Evolutionary conservation across 2,888 invertebrate genomes (phyloP).

Genomic region (Panzeria rudis): DNA sequence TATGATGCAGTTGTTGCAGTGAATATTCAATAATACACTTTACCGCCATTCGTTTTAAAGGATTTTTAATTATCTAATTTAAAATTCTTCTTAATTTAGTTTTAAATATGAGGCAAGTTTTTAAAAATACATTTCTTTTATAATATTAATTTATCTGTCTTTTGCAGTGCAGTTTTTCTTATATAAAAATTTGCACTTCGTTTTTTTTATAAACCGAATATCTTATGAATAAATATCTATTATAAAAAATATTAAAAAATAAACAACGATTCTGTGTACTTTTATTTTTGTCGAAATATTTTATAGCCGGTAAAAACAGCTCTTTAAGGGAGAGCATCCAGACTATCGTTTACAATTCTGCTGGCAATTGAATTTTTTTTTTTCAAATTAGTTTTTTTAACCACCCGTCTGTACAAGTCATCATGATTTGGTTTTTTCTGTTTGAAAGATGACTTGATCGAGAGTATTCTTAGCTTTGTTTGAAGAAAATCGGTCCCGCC

Average conservation of each 20-base stretch:
- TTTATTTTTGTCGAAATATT: neutral
- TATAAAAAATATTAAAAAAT: conserved; percentile 5
- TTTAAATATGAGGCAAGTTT: neutral
- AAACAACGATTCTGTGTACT: neutral
- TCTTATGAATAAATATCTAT: conserved; percentile 23
- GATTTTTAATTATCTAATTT: neutral
- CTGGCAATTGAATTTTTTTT: too few species aligned
- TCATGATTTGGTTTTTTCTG: too few species aligned
- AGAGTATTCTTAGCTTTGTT: too few species aligned
- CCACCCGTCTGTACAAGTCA: too few species aligned
- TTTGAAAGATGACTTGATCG: too few species aligned
- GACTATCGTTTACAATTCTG: too few species aligned
- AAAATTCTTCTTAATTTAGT: conserved; percentile 1
- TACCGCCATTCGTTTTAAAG: neutral
- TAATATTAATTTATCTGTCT: conserved; percentile 2
- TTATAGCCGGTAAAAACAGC: too few species aligned
- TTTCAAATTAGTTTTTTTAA: too few species aligned
- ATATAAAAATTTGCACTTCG: conserved; percentile 17
- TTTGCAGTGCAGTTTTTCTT: conserved; percentile 28
- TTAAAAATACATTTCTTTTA: conserved; percentile 4
- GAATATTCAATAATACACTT: neutral
- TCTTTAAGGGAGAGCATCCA: too few species aligned
- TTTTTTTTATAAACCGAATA: conserved; percentile 25
- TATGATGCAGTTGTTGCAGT: neutral
- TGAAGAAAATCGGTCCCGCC: too few species aligned